Evolutionary conservation across 2,888 invertebrate species (phyloP).

Genomic region (Rhamphomyia laevipes): DNA sequence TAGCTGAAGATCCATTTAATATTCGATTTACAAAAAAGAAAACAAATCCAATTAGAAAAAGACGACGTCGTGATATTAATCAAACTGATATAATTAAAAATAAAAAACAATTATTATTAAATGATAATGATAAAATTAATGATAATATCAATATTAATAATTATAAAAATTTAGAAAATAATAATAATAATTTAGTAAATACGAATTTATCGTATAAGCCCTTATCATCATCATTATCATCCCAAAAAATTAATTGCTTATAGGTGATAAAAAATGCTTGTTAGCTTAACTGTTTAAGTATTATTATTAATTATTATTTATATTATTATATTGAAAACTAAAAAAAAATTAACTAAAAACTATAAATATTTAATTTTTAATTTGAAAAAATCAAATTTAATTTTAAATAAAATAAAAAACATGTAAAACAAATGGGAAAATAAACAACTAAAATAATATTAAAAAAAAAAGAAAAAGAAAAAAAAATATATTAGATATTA

Average conservation of each 20-base stretch:
- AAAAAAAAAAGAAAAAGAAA: not conserved
- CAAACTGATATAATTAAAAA: conserved; percentile 7
- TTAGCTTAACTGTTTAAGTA: not conserved
- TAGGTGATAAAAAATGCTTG: conserved; percentile 1
- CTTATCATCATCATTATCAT: conserved; percentile 20
- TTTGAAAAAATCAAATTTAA: no score
- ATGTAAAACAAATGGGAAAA: not conserved
- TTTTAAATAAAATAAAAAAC: not conserved
- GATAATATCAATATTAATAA: conserved; percentile 1
- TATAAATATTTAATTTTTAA: no score
- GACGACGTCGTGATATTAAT: conserved; percentile 38
- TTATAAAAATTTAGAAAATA: conserved; percentile 3
- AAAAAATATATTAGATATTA: not conserved
- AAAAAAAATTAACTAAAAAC: no score
- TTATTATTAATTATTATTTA: no score
- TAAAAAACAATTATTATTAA: conserved; percentile 10
- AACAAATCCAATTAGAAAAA: conserved; percentile 55
- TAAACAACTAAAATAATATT: no score
- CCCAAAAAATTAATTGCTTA: conserved; percentile 5
- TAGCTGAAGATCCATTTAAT: conserved; percentile 93
- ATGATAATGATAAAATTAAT: conserved; percentile 11
- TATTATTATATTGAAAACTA: no score
- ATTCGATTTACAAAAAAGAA: conserved; percentile 79
- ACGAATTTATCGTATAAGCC: conserved; percentile 14
- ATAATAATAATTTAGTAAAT: conserved; percentile 28